phyloP scores from a whole-genome alignment of 2,113 vertebrate genomes.

The Dasyprocta punctata region DNA sequence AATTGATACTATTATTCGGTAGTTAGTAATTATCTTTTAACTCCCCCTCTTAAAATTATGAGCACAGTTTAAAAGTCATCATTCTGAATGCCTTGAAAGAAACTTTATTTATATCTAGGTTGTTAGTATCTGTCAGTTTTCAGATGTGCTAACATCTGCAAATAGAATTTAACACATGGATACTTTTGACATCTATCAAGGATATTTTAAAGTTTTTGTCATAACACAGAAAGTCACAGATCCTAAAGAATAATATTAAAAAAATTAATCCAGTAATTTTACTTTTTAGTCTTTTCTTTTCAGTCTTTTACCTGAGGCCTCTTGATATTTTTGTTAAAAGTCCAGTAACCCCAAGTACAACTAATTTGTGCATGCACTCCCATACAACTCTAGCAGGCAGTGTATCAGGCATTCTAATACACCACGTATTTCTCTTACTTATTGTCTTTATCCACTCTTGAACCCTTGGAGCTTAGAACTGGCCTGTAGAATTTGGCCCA shows the following conservation, averaged over 20 bases:
- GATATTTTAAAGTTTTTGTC: background rate
- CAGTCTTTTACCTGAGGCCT: background rate
- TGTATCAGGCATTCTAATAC: background rate
- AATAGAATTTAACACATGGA: background rate
- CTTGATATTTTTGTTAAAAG: background rate
- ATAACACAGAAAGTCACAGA: background rate
- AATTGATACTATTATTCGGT: background rate
- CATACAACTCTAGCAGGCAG: background rate
- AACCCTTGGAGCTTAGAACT: background rate
- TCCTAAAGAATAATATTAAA: slow-evolving; percentile 4
- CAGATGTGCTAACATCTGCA: background rate
- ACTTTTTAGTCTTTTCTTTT: background rate
- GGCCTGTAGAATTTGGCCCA: background rate
- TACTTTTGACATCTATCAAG: background rate
- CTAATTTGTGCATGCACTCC: background rate
- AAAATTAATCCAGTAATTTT: background rate
- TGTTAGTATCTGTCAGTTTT: slow-evolving; percentile 39
- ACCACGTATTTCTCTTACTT: background rate
- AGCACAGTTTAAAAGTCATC: background rate
- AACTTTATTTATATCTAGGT: background rate
- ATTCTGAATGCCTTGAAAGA: slow-evolving; percentile 28
- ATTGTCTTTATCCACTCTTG: background rate
- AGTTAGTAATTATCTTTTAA: slow-evolving; percentile 1
- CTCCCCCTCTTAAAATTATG: background rate
- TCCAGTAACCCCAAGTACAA: rapidly evolving